Evolutionary conservation across 1,140 invertebrate species (phyloP).

Genomic region (Zaprionus ghesquierei): DNA sequence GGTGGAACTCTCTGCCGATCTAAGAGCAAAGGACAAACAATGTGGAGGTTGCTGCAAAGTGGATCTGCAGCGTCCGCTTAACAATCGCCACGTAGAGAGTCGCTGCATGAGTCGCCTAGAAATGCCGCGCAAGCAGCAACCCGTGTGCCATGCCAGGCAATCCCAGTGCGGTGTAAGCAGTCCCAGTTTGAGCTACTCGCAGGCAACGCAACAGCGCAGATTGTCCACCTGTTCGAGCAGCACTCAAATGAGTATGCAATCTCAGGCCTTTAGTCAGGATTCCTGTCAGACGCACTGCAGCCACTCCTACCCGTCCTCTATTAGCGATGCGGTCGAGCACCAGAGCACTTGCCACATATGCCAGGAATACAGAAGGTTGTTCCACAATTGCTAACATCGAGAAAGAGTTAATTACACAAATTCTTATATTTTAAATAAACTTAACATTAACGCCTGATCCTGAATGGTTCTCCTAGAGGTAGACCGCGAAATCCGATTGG

Average conservation of each 20-base stretch:
- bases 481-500: conserved; percentile 65
- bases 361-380: conserved; percentile 54
- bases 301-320: conserved; percentile 10
- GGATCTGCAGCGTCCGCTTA: conserved; percentile 7
- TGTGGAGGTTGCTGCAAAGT: conserved; percentile 20
- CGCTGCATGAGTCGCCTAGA: conserved; percentile 43
- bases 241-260: conserved; percentile 48
- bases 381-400: conserved; percentile 17
- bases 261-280: conserved; percentile 34
- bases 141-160: conserved; percentile 55
- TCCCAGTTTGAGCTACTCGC: neutral
- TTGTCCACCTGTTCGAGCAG: conserved; percentile 54
- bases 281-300: conserved; percentile 38
- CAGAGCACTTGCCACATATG: conserved; percentile 60
- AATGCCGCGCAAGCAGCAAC: conserved; percentile 54
- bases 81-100: conserved; percentile 51
- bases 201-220: conserved; percentile 12
- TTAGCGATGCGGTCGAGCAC: conserved; percentile 38
- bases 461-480: conserved; percentile 36
- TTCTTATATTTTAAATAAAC: conserved; percentile 25
- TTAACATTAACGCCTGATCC: neutral
- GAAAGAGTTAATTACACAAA: neutral
- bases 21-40: conserved; percentile 49
- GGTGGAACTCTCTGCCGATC: conserved; percentile 61
- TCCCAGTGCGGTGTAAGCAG: conserved; percentile 29